Evolutionary conservation across 2,797 vertebrate species (phyloP), one percentile per base, ranked within the genome.

Genomic region (Semaprochilodus insignis): DNA sequence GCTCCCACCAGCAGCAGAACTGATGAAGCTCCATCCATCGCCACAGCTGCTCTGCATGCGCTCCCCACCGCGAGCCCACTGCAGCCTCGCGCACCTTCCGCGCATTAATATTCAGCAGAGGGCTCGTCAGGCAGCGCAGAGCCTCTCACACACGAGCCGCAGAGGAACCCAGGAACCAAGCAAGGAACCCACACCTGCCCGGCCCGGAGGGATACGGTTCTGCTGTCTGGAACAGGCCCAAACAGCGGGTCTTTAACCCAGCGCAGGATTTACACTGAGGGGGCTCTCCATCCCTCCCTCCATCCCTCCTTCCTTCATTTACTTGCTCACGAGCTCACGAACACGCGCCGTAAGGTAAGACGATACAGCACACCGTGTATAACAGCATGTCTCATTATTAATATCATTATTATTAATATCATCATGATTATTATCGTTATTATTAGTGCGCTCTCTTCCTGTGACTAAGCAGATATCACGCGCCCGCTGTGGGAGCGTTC

Each of bases 291-390:
- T 44, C 40, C 40, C 8, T 10, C 40, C 40, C 40, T 44, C 8
- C 40, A 6, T 59, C 16, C 57, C n/a, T n/a, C 8, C 6, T 59
- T 59, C 44, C 8, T 48, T 48, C 8, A 48, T 48, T 44, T 44
- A 44, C 8, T 40, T 40, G 36, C 36, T 40, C 54, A 57, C 54
- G 4, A 4, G 2, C n/a, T 21, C 59, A 23, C n/a, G n/a, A 31
- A 14, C 44, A 78, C 23, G 77, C 80, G 76, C 79, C 23, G 27
- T 66, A 80, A 84, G 84, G 82, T 85, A 84, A 74, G 77, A 21
- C 40, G 63, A 84, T 82, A 86, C 72, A 84, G 80, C 73, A 81
- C 51, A 40, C n/a, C 55, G 14, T 57, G 21, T 63, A 7, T 59
- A 51, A 52, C 23, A 62, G 59, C 59, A n/a, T 48, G 44, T 13